A percentile compares a stretch with the other conserved stretches of the same genome.
Evolutionary conservation across 2,888 invertebrate species (phyloP).

Genomic region (Theretra japonica): DNA sequence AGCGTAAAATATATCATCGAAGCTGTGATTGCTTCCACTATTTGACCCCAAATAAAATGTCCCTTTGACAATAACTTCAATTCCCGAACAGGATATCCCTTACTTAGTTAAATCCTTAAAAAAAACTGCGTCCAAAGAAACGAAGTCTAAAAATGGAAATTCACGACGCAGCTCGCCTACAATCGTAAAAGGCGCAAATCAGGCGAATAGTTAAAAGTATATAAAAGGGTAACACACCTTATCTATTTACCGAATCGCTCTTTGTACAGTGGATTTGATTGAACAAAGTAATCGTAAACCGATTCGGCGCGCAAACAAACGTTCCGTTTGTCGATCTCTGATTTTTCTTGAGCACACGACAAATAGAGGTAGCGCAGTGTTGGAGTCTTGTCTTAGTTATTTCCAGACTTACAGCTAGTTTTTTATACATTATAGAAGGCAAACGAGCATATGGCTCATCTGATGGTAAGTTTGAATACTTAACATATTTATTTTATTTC

Average conservation of each 20-base stretch:
- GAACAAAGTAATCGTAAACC: constrained; percentile 23
- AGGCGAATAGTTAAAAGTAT: constrained; percentile 48
- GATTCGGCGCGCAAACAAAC: constrained; percentile 6
- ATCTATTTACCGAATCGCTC: constrained; percentile 17
- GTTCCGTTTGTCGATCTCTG: constrained; percentile 3
- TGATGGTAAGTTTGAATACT: too few species aligned
- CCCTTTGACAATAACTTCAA: too few species aligned
- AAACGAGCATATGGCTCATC: too few species aligned
- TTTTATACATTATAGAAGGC: too few species aligned
- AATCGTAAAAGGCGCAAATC: constrained; percentile 46
- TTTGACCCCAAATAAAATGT: too few species aligned
- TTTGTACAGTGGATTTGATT: constrained; percentile 21
- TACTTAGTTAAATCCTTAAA: too few species aligned
- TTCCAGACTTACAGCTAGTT: neutral
- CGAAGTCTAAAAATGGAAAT: constrained; percentile 15
- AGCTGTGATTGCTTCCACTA: too few species aligned
- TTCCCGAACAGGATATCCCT: too few species aligned
- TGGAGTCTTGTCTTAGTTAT: neutral
- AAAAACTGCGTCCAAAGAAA: neutral
- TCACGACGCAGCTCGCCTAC: constrained; percentile 28
- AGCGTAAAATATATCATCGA: too few species aligned
- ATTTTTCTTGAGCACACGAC: neutral
- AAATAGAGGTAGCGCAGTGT: neutral
- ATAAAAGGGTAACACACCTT: neutral
- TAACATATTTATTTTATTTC: too few species aligned